These are phyloP conservation scores for Bombus sylvicola DNA, from an alignment of 1,140 invertebrate species.

Conservation along the genomic window DNA sequence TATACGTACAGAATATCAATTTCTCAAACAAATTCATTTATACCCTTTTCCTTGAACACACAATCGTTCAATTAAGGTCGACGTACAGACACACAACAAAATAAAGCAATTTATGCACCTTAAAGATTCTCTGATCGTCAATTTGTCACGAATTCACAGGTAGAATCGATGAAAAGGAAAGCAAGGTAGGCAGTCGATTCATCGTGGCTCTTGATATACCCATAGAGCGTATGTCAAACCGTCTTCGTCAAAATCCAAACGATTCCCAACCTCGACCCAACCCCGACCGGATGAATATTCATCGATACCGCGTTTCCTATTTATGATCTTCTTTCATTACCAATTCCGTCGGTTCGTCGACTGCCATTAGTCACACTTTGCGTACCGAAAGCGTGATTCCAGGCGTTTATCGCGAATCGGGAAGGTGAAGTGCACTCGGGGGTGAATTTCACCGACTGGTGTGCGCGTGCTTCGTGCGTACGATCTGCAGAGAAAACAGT, in stretches of 20 bases:
- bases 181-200: not conserved
- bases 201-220: not conserved
- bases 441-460: constrained; percentile 39
- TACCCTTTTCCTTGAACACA: too few species aligned
- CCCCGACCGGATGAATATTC: constrained; percentile 37
- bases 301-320: constrained; percentile 49
- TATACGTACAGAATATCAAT: not conserved
- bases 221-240: not conserved
- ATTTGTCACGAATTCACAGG: not conserved
- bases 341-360: constrained; percentile 63
- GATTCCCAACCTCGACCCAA: constrained; percentile 5
- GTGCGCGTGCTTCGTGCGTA: constrained; percentile 59
- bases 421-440: constrained; percentile 55
- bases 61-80: too few species aligned
- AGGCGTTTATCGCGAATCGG: constrained; percentile 65
- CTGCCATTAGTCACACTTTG: constrained; percentile 63
- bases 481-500: constrained; percentile 22
- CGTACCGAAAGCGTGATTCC: constrained; percentile 57
- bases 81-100: not conserved
- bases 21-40: not conserved
- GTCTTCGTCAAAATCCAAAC: constrained; percentile 31
- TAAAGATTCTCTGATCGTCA: not conserved
- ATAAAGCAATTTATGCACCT: not conserved
- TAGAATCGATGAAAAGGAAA: constrained; percentile 44
- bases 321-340: constrained; percentile 63